Evolutionary conservation across 2,113 vertebrate genomes (phyloP).

Genomic region (Steatornis caripensis): DNA sequence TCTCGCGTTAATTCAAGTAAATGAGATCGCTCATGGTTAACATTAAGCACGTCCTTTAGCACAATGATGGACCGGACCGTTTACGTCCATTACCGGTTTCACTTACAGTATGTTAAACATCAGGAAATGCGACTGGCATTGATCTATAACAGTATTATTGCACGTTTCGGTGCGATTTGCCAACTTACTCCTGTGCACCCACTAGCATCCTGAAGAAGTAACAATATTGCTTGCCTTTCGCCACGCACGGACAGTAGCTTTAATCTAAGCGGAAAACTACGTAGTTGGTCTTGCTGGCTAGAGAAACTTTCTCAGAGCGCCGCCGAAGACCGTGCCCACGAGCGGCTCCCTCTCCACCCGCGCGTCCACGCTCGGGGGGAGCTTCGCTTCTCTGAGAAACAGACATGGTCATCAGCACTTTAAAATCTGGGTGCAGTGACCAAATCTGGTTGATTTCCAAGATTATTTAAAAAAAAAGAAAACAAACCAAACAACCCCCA

Average conservation of each 20-base stretch:
- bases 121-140: background rate
- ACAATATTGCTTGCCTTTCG: background rate
- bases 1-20: background rate
- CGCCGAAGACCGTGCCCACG: background rate
- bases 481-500: background rate
- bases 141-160: background rate
- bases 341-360: background rate
- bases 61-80: too few relatives aligned
- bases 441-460: background rate
- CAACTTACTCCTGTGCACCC: background rate
- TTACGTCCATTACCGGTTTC: background rate
- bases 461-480: background rate
- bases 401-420: background rate
- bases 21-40: background rate
- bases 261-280: background rate
- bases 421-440: background rate
- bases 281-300: background rate
- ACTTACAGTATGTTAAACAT: background rate
- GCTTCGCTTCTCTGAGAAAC: background rate
- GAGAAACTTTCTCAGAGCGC: background rate
- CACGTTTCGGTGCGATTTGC: background rate
- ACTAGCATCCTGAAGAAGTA: background rate
- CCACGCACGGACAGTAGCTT: background rate
- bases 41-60: background rate
- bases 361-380: accelerated